These are phyloP conservation scores for Agonopterix alstromeriana DNA, from an alignment of 2,888 invertebrate species.

Conservation along the genomic window DNA sequence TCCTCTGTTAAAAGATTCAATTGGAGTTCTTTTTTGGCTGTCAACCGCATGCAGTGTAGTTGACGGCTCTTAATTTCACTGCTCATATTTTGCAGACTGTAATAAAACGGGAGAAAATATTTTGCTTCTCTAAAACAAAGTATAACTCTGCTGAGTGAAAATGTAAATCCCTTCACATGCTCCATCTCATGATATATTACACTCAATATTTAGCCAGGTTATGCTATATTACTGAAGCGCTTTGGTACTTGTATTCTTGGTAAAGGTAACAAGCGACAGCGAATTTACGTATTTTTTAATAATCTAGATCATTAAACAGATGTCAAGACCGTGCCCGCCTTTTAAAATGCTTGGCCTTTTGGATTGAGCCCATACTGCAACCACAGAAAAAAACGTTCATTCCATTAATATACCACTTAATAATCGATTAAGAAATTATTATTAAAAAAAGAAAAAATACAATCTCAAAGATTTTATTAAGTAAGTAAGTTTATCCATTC, in stretches of 20 bases:
- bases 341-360: no score
- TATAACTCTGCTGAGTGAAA: slow-evolving; percentile 1
- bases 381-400: no score
- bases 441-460: no score
- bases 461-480: no score
- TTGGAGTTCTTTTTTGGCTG: no score
- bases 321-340: no score
- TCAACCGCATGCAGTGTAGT: neutral
- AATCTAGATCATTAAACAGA: no score
- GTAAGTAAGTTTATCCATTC: no score
- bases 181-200: slow-evolving; percentile 37
- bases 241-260: slow-evolving; percentile 15
- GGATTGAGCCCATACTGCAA: no score
- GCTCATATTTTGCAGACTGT: neutral
- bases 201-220: slow-evolving; percentile 30
- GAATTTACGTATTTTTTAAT: neutral
- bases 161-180: slow-evolving; percentile 13
- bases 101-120: slow-evolving; percentile 2
- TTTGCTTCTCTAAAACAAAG: neutral
- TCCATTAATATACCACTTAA: no score
- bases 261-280: neutral
- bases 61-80: slow-evolving; percentile 6
- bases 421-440: no score
- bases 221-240: slow-evolving; percentile 17
- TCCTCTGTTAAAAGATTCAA: neutral